Evolutionary conservation across 2,797 vertebrate genomes (phyloP).

Genomic region (Phrynocephalus forsythii): DNA sequence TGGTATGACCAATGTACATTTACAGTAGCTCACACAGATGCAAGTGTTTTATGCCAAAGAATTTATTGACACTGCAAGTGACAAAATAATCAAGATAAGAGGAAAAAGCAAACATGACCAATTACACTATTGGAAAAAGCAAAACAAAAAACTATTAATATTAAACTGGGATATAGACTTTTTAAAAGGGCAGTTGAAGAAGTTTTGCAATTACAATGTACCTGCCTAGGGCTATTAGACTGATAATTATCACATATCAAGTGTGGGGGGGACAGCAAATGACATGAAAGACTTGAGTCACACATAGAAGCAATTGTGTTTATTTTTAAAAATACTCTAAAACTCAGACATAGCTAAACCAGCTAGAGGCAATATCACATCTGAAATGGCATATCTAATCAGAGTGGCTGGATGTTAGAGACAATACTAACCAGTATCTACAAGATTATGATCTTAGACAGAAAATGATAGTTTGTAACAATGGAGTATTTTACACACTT

Average conservation of each 20-base stretch:
- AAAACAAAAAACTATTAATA: constrained; percentile 7
- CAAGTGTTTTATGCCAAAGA: neutral
- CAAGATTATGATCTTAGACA: constrained; percentile 43
- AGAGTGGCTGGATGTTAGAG: constrained; percentile 50
- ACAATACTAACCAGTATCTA: constrained; percentile 49
- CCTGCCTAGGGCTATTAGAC: constrained; percentile 13
- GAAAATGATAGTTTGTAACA: constrained; percentile 49
- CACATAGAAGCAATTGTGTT: constrained; percentile 31
- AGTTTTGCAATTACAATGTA: constrained; percentile 36
- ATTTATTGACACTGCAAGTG: neutral
- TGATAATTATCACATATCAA: too few species aligned
- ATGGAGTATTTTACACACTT: constrained; percentile 22
- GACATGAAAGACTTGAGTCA: constrained; percentile 41
- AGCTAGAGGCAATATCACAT: constrained; percentile 25
- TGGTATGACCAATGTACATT: neutral
- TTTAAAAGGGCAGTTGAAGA: constrained; percentile 48
- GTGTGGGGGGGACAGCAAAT: constrained; percentile 16
- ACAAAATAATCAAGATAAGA: neutral
- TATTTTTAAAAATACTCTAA: constrained; percentile 43
- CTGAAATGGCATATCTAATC: constrained; percentile 50
- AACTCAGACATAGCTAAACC: constrained; percentile 17
- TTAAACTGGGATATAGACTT: constrained; percentile 37
- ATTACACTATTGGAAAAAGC: constrained; percentile 42
- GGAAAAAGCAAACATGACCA: neutral
- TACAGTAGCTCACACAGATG: too few species aligned